Percentiles rank a stretch among this genome's conserved stretches.
These are phyloP conservation scores for Athalia rosae DNA, from an alignment of 2,888 invertebrate species.

Conservation along the genomic window DNA sequence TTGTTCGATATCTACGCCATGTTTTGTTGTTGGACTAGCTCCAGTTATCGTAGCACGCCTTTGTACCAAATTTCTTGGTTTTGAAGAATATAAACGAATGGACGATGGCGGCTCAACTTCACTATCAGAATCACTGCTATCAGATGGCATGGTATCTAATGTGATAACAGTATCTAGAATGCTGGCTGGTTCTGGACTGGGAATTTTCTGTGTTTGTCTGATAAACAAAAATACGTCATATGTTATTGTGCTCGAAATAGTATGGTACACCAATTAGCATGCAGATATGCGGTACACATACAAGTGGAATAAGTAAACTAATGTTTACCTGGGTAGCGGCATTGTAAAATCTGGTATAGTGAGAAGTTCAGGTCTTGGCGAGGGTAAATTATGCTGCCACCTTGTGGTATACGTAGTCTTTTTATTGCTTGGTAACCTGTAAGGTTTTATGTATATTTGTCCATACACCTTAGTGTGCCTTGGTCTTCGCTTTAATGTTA, in stretches of 20 bases:
- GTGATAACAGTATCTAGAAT: slow-evolving; percentile 65
- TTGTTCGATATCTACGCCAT: slow-evolving; percentile 82
- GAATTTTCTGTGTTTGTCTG: slow-evolving; percentile 66
- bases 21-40: slow-evolving; percentile 81
- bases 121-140: slow-evolving; percentile 76
- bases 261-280: neutral
- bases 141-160: slow-evolving; percentile 71
- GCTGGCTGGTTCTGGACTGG: slow-evolving; percentile 67
- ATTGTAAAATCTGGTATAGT: slow-evolving; percentile 79
- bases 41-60: slow-evolving; percentile 93
- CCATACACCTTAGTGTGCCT: slow-evolving; percentile 88
- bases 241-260: neutral
- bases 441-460: slow-evolving; percentile 83
- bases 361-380: slow-evolving; percentile 79
- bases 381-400: slow-evolving; percentile 83
- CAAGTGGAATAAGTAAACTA: neutral
- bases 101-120: slow-evolving; percentile 76
- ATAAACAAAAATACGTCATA: slow-evolving; percentile 45
- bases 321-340: slow-evolving; percentile 76
- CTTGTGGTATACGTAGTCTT: slow-evolving; percentile 78
- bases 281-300: neutral
- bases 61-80: slow-evolving; percentile 84
- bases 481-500: slow-evolving; percentile 89
- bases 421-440: slow-evolving; percentile 83
- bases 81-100: slow-evolving; percentile 82